Base-by-base conservation (phyloP, 2,113 vertebrate species). In the Ictalurus furcatus region DNA sequence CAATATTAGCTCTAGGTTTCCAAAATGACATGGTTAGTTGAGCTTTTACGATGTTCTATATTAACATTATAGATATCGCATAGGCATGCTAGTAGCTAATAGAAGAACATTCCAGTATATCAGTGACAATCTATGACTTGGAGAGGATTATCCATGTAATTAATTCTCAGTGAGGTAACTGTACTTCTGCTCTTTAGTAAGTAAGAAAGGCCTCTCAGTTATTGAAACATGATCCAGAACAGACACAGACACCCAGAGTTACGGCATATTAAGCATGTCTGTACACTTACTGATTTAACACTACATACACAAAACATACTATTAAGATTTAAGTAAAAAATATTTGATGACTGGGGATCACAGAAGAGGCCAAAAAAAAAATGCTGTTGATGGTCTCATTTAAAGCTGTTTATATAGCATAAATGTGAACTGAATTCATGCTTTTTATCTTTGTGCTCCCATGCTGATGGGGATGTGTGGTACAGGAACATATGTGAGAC, bases 361-460 rank as follows among this genome's bases (percentile, higher is more conserved):
- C 74, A 86, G 71, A 56, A 79, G n/a, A 86, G 67, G 79, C 78
- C 84, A 86, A 86, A 88, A 81, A 52, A 48, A 5, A 9, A 28
- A 73, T 7, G 80, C 37, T 76, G 37, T 58, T 34, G 44, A 48
- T 85, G 48, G 25, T 73, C 52, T 56, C 40, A 44, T 90, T 85
- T 69, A 71, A 58, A 63, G 79, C 48, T 65, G 59, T 84, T 91
- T 34, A 44, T 89, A 89, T 87, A 65, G 48, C 16, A 81, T 87
- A 81, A 67, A 56, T 89, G 69, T 89, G 73, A 89, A 74, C 85
- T 90, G 88, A 88, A 91, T 90, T 92, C 73, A 86, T 92, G 91
- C 91, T 92, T 88, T 90, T 67, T 13, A 83, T 85, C 90, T 91
- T 88, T 91, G 88, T 88, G 90, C 90, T 91, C 74, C 85, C 58